Percentiles rank a stretch among this genome's conserved stretches.
phyloP scores from a whole-genome alignment of 2,888 invertebrate species.

The Ennomos quercinarius region DNA sequence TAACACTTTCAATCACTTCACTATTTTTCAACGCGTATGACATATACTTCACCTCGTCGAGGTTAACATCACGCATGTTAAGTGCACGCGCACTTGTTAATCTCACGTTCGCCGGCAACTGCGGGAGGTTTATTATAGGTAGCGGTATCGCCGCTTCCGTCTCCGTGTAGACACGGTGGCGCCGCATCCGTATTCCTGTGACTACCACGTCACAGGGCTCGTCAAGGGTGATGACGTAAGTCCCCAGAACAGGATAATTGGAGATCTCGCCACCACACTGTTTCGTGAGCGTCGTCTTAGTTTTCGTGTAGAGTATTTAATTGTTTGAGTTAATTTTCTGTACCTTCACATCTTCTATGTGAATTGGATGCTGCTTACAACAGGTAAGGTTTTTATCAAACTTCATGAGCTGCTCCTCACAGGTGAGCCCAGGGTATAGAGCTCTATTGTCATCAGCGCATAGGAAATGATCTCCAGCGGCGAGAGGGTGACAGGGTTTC shows the following conservation, averaged over 20 bases:
- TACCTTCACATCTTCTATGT: not conserved
- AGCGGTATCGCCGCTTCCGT: not conserved
- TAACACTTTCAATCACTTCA: slow-evolving; percentile 2
- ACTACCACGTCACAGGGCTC: slow-evolving; percentile 5
- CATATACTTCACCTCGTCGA: slow-evolving; percentile 9
- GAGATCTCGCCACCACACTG: not conserved
- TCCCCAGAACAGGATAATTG: not conserved
- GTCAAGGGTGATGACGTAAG: slow-evolving; percentile 5
- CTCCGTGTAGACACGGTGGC: slow-evolving; percentile 1
- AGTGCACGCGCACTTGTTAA: slow-evolving; percentile 5
- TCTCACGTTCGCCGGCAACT: not conserved
- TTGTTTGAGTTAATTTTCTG: not conserved
- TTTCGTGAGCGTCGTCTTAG: not conserved
- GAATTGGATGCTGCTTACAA: slow-evolving; percentile 4
- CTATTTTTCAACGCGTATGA: slow-evolving; percentile 2
- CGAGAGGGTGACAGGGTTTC: slow-evolving; percentile 4
- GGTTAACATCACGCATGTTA: not conserved
- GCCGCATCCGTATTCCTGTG: slow-evolving; percentile 1
- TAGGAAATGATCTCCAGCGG: slow-evolving; percentile 2
- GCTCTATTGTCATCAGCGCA: slow-evolving; percentile 3
- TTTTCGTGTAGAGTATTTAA: not conserved
- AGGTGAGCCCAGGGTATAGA: slow-evolving; percentile 3
- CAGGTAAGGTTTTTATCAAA: not conserved
- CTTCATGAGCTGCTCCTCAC: slow-evolving; percentile 5
- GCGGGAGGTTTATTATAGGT: not conserved